These are phyloP conservation scores for Drosophila hamatofila DNA, from an alignment of 2,888 invertebrate species.

Conservation along the genomic window DNA sequence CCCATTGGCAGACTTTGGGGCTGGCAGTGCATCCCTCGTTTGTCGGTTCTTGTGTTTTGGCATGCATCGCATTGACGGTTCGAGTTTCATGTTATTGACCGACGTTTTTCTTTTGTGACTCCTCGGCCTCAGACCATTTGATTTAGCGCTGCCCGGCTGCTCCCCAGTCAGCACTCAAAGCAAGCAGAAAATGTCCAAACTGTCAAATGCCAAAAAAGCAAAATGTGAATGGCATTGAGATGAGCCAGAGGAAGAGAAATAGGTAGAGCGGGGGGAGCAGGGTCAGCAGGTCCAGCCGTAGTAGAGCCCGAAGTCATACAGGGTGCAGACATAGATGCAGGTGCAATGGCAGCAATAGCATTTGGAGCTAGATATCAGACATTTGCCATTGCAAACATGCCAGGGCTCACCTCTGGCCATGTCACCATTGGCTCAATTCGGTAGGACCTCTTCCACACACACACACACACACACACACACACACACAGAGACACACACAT, in stretches of 20 bases:
- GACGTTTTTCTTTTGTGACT: constrained; percentile 51
- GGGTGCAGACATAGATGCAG: constrained; percentile 11
- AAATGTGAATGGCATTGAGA: constrained; percentile 67
- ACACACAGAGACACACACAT: neutral
- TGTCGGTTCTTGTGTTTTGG: constrained; percentile 44
- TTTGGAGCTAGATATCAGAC: constrained; percentile 37
- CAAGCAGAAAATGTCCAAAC: constrained; percentile 75
- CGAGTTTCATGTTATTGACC: constrained; percentile 68
- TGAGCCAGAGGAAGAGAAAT: neutral
- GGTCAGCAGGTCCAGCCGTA: constrained; percentile 5
- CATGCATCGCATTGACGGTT: constrained; percentile 67
- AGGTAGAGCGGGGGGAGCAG: neutral
- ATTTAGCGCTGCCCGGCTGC: constrained; percentile 2
- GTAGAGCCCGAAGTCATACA: neutral
- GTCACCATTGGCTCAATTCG: constrained; percentile 48
- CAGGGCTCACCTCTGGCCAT: constrained; percentile 51
- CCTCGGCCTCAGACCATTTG: constrained; percentile 11
- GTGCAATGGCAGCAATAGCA: constrained; percentile 8
- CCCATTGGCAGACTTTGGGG: constrained; percentile 23
- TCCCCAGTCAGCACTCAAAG: constrained; percentile 53
- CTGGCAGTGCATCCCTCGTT: neutral
- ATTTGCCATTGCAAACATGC: constrained; percentile 43
- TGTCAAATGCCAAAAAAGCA: constrained; percentile 79
- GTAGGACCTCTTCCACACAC: neutral
- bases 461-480: neutral